phyloP scores from a whole-genome alignment of 2,797 vertebrate species.

The Malurus leucopterus region DNA sequence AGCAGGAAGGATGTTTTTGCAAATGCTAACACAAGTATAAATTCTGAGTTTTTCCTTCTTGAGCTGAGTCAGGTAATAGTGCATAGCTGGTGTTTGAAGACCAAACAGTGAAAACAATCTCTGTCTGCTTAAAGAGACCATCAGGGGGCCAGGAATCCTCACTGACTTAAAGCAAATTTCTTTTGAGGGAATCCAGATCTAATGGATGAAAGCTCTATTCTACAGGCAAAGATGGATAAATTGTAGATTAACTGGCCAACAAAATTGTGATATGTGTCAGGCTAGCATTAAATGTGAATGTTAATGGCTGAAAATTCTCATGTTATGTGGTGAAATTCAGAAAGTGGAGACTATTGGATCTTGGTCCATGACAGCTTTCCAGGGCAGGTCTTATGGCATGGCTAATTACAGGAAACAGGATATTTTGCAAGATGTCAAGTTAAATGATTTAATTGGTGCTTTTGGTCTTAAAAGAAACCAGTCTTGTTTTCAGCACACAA shows the following conservation, averaged over 20 bases:
- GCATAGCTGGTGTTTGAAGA: not conserved
- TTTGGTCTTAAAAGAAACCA: not conserved
- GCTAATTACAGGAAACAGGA: not conserved
- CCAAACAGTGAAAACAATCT: not conserved
- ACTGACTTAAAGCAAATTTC: not conserved
- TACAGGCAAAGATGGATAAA: not conserved
- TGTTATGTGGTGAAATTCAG: not conserved
- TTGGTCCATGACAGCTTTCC: not conserved
- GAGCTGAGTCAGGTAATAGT: not conserved
- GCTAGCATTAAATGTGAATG: not conserved
- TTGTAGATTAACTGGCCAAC: not conserved
- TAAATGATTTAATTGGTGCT: not conserved
- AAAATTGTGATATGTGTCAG: not conserved
- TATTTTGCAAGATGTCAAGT: conserved; percentile 9
- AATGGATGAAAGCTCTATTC: not conserved
- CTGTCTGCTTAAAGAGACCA: not conserved
- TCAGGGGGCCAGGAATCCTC: not conserved
- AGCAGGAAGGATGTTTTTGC: not conserved
- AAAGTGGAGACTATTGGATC: not conserved
- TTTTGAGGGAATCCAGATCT: not conserved
- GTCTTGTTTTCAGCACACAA: not conserved
- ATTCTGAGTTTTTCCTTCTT: not conserved
- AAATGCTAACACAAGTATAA: not conserved
- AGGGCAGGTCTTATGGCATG: not conserved
- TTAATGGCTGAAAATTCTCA: not conserved